These are phyloP conservation scores for Acleris literana DNA, from an alignment of 2,888 invertebrate genomes.

Conservation along the genomic window DNA sequence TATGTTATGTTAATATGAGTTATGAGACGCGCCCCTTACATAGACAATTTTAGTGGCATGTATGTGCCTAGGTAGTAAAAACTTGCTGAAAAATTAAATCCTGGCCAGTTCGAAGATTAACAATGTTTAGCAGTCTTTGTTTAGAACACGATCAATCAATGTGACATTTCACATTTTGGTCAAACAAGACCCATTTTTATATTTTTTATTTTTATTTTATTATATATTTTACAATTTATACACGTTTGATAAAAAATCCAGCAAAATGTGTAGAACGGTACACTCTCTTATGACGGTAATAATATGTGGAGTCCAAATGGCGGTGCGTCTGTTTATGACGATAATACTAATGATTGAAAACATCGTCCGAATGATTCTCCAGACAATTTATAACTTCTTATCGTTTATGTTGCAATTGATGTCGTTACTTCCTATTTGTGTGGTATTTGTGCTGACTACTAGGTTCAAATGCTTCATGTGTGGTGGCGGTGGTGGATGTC, in stretches of 20 bases:
- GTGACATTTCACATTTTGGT: too few species aligned
- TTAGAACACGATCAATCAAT: too few species aligned
- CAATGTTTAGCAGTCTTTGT: too few species aligned
- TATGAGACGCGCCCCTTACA: too few species aligned
- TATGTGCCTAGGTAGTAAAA: too few species aligned
- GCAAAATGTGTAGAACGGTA: slow-evolving; percentile 68
- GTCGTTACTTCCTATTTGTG: slow-evolving; percentile 69
- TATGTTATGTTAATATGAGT: too few species aligned
- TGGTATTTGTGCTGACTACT: slow-evolving; percentile 64
- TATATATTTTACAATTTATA: too few species aligned
- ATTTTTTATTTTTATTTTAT: too few species aligned
- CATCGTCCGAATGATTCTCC: slow-evolving; percentile 66
- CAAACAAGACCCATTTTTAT: too few species aligned
- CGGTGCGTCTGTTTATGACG: slow-evolving; percentile 71
- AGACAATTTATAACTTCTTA: slow-evolving; percentile 70
- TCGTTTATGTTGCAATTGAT: slow-evolving; percentile 69
- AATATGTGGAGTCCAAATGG: slow-evolving; percentile 71
- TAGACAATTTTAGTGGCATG: too few species aligned
- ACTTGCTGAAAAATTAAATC: too few species aligned
- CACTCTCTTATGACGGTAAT: slow-evolving; percentile 59
- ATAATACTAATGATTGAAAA: slow-evolving; percentile 71
- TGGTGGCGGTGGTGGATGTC: slow-evolving; percentile 67
- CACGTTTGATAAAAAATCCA: slow-evolving; percentile 36
- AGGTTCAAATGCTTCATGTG: slow-evolving; percentile 69
- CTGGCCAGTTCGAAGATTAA: too few species aligned